These are phyloP conservation scores for Drosophila navojoa DNA, from an alignment of 1,140 invertebrate species.

Conservation along the genomic window DNA sequence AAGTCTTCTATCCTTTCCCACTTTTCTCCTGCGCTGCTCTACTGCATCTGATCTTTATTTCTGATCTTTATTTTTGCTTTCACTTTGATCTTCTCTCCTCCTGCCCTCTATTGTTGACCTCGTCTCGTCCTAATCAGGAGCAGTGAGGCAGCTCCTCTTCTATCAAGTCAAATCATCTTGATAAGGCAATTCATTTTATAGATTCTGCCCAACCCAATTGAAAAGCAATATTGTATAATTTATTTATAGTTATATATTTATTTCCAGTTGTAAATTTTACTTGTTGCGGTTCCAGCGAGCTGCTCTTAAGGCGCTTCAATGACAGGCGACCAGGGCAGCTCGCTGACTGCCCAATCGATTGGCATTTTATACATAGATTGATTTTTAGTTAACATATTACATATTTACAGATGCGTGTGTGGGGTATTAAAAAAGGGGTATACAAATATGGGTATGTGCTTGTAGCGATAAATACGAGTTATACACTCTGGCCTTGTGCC, in stretches of 20 bases:
- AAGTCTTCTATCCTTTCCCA: too few species aligned
- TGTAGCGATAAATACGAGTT: slow-evolving; percentile 4
- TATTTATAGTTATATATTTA: slow-evolving; percentile 1
- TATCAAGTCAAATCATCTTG: too few species aligned
- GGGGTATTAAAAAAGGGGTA: not conserved
- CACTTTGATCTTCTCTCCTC: too few species aligned
- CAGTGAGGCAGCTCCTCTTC: too few species aligned
- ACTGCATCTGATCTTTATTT: too few species aligned
- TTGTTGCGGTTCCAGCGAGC: slow-evolving; percentile 18
- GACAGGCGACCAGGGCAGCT: slow-evolving; percentile 15
- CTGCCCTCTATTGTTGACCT: too few species aligned
- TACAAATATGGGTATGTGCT: slow-evolving; percentile 1
- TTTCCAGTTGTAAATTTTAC: slow-evolving; percentile 3
- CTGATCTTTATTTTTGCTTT: too few species aligned
- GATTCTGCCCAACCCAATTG: too few species aligned
- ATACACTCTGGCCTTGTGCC: not conserved
- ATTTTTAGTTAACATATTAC: slow-evolving; percentile 23
- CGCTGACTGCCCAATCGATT: not conserved
- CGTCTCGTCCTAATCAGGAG: too few species aligned
- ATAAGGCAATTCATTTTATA: too few species aligned
- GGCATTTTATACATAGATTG: slow-evolving; percentile 3
- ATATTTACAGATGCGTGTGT: slow-evolving; percentile 35
- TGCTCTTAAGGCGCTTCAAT: slow-evolving; percentile 37
- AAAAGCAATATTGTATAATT: not conserved
- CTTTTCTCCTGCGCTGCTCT: too few species aligned